Percentiles rank a stretch among this genome's conserved stretches.
Conservation (phyloP, 1,140 invertebrate genomes). For the Trialeurodes vaporariorum region DNA sequence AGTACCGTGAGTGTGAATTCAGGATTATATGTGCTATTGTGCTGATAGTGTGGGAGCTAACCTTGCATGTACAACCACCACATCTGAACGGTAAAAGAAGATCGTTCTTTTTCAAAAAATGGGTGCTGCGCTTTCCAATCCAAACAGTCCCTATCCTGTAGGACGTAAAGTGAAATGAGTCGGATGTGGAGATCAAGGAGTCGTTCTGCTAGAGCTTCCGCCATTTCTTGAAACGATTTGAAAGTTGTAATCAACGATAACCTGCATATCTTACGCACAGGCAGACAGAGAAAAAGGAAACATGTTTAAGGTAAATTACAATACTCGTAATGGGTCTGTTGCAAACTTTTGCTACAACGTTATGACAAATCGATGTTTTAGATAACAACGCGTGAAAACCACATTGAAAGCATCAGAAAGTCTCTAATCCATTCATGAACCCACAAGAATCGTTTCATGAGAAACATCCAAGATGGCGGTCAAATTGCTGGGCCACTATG, state of each 20-base stretch:
- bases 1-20: background rate
- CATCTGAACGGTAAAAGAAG: conserved; percentile 65
- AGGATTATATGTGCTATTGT: conserved; percentile 8
- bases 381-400: too few relatives aligned
- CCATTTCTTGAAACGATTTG: conserved; percentile 64
- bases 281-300: too few relatives aligned
- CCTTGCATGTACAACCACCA: conserved; percentile 79
- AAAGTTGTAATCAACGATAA: conserved; percentile 37
- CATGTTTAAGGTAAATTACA: too few relatives aligned
- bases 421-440: too few relatives aligned
- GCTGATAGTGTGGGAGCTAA: conserved; percentile 24
- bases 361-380: too few relatives aligned
- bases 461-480: too few relatives aligned
- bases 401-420: too few relatives aligned
- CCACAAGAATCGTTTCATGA: too few relatives aligned
- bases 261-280: conserved; percentile 17
- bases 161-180: conserved; percentile 57
- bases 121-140: conserved; percentile 48
- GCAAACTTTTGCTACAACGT: too few relatives aligned
- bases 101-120: conserved; percentile 54
- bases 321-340: too few relatives aligned
- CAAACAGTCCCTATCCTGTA: conserved; percentile 62
- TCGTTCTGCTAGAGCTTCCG: conserved; percentile 63
- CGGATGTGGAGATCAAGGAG: conserved; percentile 63
- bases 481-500: too few relatives aligned